phyloP scores from a whole-genome alignment of 2,113 vertebrate species.

The Nematolebias whitei region DNA sequence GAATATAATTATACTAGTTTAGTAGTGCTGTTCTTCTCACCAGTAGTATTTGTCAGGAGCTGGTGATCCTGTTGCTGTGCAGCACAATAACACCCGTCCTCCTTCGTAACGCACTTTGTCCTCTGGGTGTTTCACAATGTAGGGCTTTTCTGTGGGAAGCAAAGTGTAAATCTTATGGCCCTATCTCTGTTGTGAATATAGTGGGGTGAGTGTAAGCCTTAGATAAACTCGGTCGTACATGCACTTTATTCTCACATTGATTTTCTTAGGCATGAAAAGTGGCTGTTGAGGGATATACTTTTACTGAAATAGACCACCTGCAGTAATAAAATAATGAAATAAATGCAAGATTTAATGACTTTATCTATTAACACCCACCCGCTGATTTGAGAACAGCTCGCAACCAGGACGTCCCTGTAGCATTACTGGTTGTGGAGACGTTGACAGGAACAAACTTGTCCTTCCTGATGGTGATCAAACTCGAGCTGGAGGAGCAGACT shows the following conservation, averaged over 20 bases:
- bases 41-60: constrained; percentile 89
- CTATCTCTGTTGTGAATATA: constrained; percentile 19
- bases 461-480: constrained; percentile 77
- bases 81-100: constrained; percentile 90
- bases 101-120: constrained; percentile 84
- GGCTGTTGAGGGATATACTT: constrained; percentile 35
- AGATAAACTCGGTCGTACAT: constrained; percentile 43
- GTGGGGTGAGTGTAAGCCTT: constrained; percentile 23
- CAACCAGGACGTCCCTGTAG: constrained; percentile 74
- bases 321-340: not conserved
- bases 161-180: constrained; percentile 30
- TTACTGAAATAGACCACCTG: constrained; percentile 37
- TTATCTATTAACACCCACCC: constrained; percentile 75
- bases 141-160: constrained; percentile 85
- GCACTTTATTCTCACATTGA: constrained; percentile 25
- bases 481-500: constrained; percentile 73
- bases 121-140: constrained; percentile 90
- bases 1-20: too few relatives aligned
- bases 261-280: constrained; percentile 42
- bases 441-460: constrained; percentile 79
- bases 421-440: constrained; percentile 73
- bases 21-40: constrained; percentile 76
- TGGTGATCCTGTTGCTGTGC: constrained; percentile 87
- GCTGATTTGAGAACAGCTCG: constrained; percentile 80
- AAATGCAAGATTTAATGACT: not conserved